Percentiles rank a stretch among this genome's conserved stretches.
Conservation (phyloP, 1,140 invertebrate species). For the Drosophila orosa region DNA sequence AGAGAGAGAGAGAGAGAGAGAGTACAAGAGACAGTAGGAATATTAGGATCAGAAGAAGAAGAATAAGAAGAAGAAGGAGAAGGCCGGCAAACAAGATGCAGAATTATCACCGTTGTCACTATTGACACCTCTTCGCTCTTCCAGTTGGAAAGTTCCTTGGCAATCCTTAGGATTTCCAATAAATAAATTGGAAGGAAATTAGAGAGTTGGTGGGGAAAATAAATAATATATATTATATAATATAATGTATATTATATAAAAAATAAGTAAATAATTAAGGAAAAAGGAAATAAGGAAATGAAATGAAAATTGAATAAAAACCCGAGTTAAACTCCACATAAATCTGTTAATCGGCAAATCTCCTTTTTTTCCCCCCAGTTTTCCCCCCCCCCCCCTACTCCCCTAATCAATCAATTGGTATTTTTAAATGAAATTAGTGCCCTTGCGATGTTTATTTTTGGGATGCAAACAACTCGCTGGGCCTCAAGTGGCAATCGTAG, state of each 20-base stretch:
- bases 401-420: constrained; percentile 13
- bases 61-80: neutral
- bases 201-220: neutral
- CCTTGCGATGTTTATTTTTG: constrained; percentile 7
- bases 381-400: neutral
- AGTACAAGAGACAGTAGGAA: neutral
- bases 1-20: neutral
- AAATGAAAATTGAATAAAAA: neutral
- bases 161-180: neutral
- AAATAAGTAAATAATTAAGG: too few relatives aligned
- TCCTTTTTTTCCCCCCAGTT: neutral
- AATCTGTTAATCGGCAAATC: neutral
- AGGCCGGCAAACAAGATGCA: neutral
- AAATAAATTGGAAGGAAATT: neutral
- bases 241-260: too few relatives aligned
- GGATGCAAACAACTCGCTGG: constrained; percentile 5
- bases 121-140: neutral
- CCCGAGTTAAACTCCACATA: neutral
- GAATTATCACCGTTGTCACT: neutral
- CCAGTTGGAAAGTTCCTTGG: constrained; percentile 6
- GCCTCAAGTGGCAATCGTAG: constrained; percentile 23
- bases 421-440: constrained; percentile 13
- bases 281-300: neutral
- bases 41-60: neutral
- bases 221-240: too few relatives aligned